Evolutionary conservation across 2,888 invertebrate species (phyloP), one percentile per base, ranked within the genome.

Genomic region (Tiliacea citrago): DNA sequence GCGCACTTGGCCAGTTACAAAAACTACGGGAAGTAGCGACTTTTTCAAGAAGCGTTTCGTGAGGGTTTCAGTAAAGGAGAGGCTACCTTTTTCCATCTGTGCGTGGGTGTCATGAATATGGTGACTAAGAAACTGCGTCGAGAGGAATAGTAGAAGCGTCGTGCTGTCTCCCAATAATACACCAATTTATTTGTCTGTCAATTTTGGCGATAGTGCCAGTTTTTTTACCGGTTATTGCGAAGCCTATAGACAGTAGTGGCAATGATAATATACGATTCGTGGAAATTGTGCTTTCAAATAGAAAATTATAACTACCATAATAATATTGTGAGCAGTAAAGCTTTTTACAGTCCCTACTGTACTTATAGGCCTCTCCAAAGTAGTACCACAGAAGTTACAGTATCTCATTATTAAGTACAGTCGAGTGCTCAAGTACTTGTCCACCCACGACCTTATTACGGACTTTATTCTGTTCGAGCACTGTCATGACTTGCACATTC

Each of bases 401-500:
- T 70, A 62, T 72, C 84, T 73, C 67, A 68, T 75, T 84, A 81
- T 63, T 65, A 61, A 65, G 70, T 71, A 69, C 39, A 67, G 57
- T 55, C 55, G 39, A 68, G 73, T 66, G 35, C 62, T 29, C 42
- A 67, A 74, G 47, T 49, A 55, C n/a, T 77, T 53, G 16, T 80
- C 67, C 85, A 53, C 82, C 63, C 68, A 63, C 85, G n/a, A 68
- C 61, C 39, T 65, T 55, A 65, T 65, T 84, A 53, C 68, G 35
- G 24, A 76, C 55, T 75, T 62, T 55, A 81, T 51, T 84, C 42
- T 57, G 65, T 51, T 61, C 47, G 57, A 71, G 51, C 53, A 49
- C 51, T 63, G 63, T 35, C 77, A 62, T 85, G 85, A 82, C 86
- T 82, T 76, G 81, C 83, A 62, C 55, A 45, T 82, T 68, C 13